Percentiles rank a stretch among this genome's conserved stretches.
These are phyloP conservation scores for Elmis aenea DNA, from an alignment of 2,888 invertebrate species.

Conservation along the genomic window DNA sequence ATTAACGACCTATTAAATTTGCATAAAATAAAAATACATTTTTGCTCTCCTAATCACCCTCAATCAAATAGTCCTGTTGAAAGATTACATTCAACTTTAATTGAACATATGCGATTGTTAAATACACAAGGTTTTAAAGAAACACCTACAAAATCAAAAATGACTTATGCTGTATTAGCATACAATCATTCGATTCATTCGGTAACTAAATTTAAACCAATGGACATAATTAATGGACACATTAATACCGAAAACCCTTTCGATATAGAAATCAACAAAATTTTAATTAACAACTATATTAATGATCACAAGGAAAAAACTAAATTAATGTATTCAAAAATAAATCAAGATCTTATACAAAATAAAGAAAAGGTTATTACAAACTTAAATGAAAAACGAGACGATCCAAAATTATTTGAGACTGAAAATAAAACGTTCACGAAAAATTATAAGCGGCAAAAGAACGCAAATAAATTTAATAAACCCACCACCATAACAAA, in stretches of 20 bases:
- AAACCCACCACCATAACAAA: background rate
- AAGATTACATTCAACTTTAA: slow-evolving; percentile 21
- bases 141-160: background rate
- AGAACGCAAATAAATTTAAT: slow-evolving; percentile 3
- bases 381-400: background rate
- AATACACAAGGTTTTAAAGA: slow-evolving; percentile 7
- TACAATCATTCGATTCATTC: slow-evolving; percentile 8
- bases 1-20: slow-evolving; percentile 18
- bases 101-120: slow-evolving; percentile 14
- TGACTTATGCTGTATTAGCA: slow-evolving; percentile 7
- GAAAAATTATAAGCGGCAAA: slow-evolving; percentile 1
- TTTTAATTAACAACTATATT: background rate
- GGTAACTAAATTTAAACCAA: slow-evolving; percentile 4
- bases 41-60: slow-evolving; percentile 17
- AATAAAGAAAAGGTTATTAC: background rate
- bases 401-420: background rate
- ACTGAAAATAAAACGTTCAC: background rate
- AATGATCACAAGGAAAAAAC: slow-evolving; percentile 1
- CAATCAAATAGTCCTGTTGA: slow-evolving; percentile 21
- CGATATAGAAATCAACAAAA: slow-evolving; percentile 1
- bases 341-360: slow-evolving; percentile 1
- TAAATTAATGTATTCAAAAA: slow-evolving; percentile 3
- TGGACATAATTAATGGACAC: slow-evolving; percentile 6
- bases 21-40: slow-evolving; percentile 22
- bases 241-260: slow-evolving; percentile 10